Conservation (phyloP, 2,113 vertebrate species). For the Odobenus rosmarus region DNA sequence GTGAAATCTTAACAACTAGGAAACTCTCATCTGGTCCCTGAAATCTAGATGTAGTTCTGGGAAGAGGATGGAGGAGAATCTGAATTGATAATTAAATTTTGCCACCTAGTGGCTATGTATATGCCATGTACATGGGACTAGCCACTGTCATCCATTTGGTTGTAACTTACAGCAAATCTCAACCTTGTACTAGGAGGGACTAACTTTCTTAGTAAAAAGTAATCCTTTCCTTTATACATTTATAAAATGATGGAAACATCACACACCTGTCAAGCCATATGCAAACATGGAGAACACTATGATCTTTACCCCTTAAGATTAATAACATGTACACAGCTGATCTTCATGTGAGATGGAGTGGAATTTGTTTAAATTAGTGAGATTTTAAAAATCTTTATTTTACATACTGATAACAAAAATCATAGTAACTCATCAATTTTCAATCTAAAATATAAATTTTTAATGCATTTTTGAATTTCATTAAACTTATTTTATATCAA, state of each 20-base stretch:
- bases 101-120: not conserved
- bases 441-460: not conserved
- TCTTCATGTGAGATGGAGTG: not conserved
- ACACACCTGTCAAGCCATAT: not conserved
- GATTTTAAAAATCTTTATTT: not conserved
- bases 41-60: not conserved
- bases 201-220: not conserved
- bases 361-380: not conserved
- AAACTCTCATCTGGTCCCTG: no score
- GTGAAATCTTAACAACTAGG: not conserved
- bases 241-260: not conserved
- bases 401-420: not conserved
- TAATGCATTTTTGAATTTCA: slow-evolving; percentile 19
- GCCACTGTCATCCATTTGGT: not conserved
- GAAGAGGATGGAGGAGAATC: not conserved
- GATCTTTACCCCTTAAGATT: not conserved
- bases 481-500: not conserved
- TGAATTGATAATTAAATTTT: not conserved
- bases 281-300: not conserved
- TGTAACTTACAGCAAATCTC: not conserved
- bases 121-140: fast-evolving
- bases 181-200: not conserved
- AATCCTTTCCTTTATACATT: not conserved
- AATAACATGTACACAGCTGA: not conserved
- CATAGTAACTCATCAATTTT: not conserved